These are phyloP conservation scores for Ceuthmochares aereus DNA, from an alignment of 2,113 vertebrate genomes.

Conservation along the genomic window DNA sequence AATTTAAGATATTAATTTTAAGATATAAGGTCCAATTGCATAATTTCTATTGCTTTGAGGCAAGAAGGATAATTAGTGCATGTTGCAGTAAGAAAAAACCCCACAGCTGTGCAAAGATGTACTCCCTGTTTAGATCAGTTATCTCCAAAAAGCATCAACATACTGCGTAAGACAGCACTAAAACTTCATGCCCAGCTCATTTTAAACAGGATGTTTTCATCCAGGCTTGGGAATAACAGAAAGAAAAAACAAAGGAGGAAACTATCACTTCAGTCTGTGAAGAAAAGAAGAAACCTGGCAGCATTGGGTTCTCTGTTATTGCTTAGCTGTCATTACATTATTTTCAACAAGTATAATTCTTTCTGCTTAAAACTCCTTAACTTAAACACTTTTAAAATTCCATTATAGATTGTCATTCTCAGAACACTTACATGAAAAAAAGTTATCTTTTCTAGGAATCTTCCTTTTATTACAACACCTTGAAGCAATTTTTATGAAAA, in stretches of 20 bases:
- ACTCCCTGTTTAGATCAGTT: background rate
- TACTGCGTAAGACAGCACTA: background rate
- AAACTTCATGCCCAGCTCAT: background rate
- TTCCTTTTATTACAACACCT: constrained; percentile 2
- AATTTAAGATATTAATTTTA: background rate
- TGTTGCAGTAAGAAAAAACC: background rate
- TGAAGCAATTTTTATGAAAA: constrained; percentile 16
- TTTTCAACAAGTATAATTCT: background rate
- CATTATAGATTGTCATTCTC: background rate
- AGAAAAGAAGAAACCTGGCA: background rate
- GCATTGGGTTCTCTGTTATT: background rate
- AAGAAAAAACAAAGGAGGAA: background rate
- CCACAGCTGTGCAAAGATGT: background rate
- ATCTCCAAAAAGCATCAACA: background rate
- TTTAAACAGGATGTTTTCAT: background rate
- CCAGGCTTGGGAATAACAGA: background rate
- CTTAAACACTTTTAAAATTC: background rate
- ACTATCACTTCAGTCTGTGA: background rate
- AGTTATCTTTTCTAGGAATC: background rate
- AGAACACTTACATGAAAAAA: background rate
- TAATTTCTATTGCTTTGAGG: background rate
- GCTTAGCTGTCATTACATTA: background rate
- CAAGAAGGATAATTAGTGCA: background rate
- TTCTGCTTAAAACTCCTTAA: background rate
- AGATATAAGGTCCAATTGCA: background rate